phyloP scores from a whole-genome alignment of 64 coral and sea anemone species.

The Exaiptasia diaphana region DNA sequence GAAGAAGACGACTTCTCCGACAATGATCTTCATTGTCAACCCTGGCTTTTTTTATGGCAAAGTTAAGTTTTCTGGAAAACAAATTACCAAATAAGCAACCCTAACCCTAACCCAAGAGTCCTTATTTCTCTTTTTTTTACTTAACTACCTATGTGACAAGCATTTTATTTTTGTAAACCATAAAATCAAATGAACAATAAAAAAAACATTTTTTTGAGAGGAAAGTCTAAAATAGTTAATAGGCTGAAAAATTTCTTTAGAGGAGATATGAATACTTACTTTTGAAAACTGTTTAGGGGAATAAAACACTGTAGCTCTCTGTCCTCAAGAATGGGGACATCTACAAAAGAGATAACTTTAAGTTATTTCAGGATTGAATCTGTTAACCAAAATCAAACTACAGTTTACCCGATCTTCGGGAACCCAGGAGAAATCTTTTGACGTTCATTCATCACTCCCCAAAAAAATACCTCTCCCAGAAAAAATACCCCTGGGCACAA shows the following conservation, averaged over 20 bases:
- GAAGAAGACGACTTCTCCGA: conserved; percentile 60
- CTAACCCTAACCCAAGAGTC: no score
- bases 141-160: no score
- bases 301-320: conserved; percentile 82
- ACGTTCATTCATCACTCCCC: neutral
- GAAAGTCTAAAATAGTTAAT: no score
- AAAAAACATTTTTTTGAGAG: no score
- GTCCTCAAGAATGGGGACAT: conserved; percentile 78
- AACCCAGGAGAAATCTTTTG: neutral
- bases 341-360: conserved; percentile 39
- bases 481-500: neutral
- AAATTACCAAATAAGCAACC: no score
- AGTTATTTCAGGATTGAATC: no score
- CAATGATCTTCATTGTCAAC: conserved; percentile 39
- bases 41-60: conserved; percentile 50
- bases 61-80: conserved; percentile 69
- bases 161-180: no score
- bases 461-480: neutral
- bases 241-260: no score
- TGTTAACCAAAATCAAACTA: no score
- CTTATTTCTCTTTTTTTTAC: no score
- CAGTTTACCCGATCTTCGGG: no score
- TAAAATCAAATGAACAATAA: no score
- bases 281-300: conserved; percentile 62
- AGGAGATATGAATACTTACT: conserved; percentile 31